Evolutionary conservation across 2,797 vertebrate genomes (phyloP), one percentile per base, ranked within the genome.

Genomic region (Tarsius wallacei): DNA sequence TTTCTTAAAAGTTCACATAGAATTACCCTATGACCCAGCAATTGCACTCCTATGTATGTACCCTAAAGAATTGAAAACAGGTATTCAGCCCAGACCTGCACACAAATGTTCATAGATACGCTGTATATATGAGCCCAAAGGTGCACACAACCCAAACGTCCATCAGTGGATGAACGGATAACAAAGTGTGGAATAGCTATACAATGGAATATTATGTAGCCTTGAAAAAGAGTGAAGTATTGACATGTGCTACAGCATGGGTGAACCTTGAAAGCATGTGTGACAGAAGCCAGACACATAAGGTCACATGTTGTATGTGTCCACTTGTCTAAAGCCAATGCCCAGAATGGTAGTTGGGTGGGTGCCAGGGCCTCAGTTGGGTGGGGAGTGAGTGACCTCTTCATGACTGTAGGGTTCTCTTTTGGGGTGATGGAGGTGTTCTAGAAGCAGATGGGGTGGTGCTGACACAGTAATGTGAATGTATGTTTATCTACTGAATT

Each of bases 1-100:
- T 93, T 76, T 16, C 42, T 97, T n/a, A 61, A 84, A 74, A 93
- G 42, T 73, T 88, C 74, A 51, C 33, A 36, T 24, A 57, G 59
- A 77, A 68, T 92, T 68, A 57, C 24, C 7, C 17, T 55, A 12
- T 74, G 70, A 47, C 12, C 22, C 55, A 84, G 42, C 26, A 57
- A 63, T 42, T 36, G 47, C 11, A 66, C 51, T 57, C 36, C 71
- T 53, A 80, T 14, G 17, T 68, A 57, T n/a, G 28, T n/a, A 55
- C 11, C 14, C 47, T 31, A 42, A 55, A 53, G 55, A 70, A 81
- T 22, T 47, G 68, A 89, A 93, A 82, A 77, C 24, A 82, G 28
- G 24, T 42, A 17, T 63, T 91, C 16, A 51, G 36, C 19, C 16
- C 36, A 57, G 76, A 33, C 16, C 3, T 77, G 24, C 19, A 14